Base-by-base conservation (phyloP, 2,888 invertebrate species). In the Pegoplata infirma region DNA sequence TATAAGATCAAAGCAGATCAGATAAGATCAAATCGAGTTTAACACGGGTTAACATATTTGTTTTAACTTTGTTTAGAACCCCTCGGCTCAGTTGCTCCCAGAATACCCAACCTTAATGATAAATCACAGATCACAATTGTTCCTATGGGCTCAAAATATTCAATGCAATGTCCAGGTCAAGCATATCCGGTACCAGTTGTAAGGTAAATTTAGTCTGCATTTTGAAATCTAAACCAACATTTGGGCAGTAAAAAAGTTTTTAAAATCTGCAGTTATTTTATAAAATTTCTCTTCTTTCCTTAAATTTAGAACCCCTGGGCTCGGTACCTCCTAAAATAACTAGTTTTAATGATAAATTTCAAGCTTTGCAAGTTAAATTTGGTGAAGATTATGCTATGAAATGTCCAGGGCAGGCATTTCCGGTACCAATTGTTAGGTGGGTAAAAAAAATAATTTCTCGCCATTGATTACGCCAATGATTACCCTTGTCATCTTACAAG, bases 401-500 rank as follows among this genome's bases (percentile, higher is more conserved):
- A 84, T 95, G 94, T 89, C 94, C 94, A 75, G 94, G 94, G n/a
- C 94, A 94, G 89, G 94, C 93, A 40, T 94, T 92, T 90, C 94
- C 94, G 64, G 92, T 94, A 83, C 94, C 94, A 84, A 89, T 92
- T 82, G 93, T 93, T 91, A 93, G 94, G 94, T 88, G 80, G 74
- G 82, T 83, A 55, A 17, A 51, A 21, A 40, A 12, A 40, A 2
- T 10, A 28, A 32, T 5, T 32, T 32, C n/a, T n/a, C n/a, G n/a
- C n/a, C n/a, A n/a, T n/a, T n/a, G n/a, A n/a, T n/a, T n/a, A n/a
- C n/a, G n/a, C n/a, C n/a, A n/a, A n/a, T n/a, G n/a, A n/a, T n/a
- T n/a, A n/a, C n/a, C n/a, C n/a, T n/a, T n/a, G n/a, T n/a, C n/a
- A n/a, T n/a, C n/a, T n/a, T n/a, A n/a, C n/a, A n/a, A n/a, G n/a